These are phyloP conservation scores for Syrmaticus mikado DNA, from an alignment of 2,113 vertebrate species.

Conservation along the genomic window DNA sequence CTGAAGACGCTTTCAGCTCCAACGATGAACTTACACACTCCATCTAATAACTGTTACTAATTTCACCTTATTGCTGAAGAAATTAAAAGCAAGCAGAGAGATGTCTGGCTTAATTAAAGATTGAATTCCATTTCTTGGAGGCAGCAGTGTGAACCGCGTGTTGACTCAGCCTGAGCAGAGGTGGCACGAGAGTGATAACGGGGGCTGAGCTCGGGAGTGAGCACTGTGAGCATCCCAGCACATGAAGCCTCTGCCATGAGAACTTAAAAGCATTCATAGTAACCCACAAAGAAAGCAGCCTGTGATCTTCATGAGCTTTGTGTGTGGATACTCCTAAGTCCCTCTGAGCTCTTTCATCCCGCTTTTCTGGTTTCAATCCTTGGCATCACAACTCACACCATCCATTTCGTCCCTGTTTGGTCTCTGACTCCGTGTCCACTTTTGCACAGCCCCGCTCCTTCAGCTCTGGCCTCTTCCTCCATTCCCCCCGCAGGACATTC, in stretches of 20 bases:
- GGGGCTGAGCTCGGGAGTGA: not conserved
- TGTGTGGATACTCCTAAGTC: not conserved
- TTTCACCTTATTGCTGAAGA: slow-evolving; percentile 62
- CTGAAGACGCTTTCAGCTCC: slow-evolving; percentile 13
- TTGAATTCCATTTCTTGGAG: not conserved
- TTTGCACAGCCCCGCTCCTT: not conserved
- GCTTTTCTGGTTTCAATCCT: not conserved
- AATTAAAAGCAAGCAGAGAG: slow-evolving; percentile 73
- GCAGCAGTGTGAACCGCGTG: not conserved
- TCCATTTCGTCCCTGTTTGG: not conserved
- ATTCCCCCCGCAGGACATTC: not conserved
- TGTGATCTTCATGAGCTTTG: not conserved
- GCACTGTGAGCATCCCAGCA: not conserved
- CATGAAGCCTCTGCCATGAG: not conserved
- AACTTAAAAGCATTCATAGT: not conserved
- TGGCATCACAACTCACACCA: not conserved
- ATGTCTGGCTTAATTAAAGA: slow-evolving; percentile 66
- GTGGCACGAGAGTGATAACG: not conserved
- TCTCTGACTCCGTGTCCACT: not conserved
- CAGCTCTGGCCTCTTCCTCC: not conserved
- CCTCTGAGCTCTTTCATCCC: not conserved
- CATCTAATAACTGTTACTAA: slow-evolving; percentile 66
- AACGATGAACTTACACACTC: not conserved
- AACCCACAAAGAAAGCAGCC: not conserved
- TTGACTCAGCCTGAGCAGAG: not conserved